Evolutionary conservation across 2,888 invertebrate species (phyloP).

Genomic region (Melanchra persicariae): DNA sequence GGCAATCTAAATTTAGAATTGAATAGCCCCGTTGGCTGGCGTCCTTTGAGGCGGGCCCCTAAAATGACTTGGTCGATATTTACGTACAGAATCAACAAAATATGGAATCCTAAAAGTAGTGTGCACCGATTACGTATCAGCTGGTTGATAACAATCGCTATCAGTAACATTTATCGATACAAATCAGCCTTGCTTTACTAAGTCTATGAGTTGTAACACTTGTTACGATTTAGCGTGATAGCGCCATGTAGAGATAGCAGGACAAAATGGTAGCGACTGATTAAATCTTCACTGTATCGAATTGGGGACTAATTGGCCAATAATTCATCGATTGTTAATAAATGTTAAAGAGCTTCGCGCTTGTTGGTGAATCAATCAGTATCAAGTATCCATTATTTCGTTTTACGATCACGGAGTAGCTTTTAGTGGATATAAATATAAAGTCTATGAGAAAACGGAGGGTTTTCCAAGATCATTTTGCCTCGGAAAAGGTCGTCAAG

Average conservation of each 20-base stretch:
- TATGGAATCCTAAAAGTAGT: slow-evolving; percentile 52
- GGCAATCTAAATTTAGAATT: neutral
- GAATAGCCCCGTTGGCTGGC: neutral
- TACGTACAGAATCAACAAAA: slow-evolving; percentile 19
- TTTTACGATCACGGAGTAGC: slow-evolving; percentile 5
- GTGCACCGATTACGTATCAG: slow-evolving; percentile 63
- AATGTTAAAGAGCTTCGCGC: slow-evolving; percentile 19
- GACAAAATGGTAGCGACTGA: slow-evolving; percentile 61
- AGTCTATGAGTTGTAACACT: slow-evolving; percentile 62
- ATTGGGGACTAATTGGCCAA: slow-evolving; percentile 47
- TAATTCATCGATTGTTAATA: slow-evolving; percentile 40
- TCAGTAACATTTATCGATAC: slow-evolving; percentile 65
- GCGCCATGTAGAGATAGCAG: slow-evolving; percentile 57
- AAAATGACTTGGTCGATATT: slow-evolving; percentile 10
- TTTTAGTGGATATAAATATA: slow-evolving; percentile 5
- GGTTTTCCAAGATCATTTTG: slow-evolving; percentile 1
- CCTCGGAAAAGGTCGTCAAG: neutral
- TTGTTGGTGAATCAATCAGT: slow-evolving; percentile 13
- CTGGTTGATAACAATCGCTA: slow-evolving; percentile 65
- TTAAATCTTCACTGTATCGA: slow-evolving; percentile 57
- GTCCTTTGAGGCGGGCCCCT: neutral
- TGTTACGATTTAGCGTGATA: slow-evolving; percentile 65
- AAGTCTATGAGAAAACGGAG: neutral
- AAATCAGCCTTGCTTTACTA: slow-evolving; percentile 67
- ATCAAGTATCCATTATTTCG: slow-evolving; percentile 13